These are phyloP conservation scores for Montipora sp. DNA, from an alignment of 64 coral and sea anemone genomes.

Conservation along the genomic window DNA sequence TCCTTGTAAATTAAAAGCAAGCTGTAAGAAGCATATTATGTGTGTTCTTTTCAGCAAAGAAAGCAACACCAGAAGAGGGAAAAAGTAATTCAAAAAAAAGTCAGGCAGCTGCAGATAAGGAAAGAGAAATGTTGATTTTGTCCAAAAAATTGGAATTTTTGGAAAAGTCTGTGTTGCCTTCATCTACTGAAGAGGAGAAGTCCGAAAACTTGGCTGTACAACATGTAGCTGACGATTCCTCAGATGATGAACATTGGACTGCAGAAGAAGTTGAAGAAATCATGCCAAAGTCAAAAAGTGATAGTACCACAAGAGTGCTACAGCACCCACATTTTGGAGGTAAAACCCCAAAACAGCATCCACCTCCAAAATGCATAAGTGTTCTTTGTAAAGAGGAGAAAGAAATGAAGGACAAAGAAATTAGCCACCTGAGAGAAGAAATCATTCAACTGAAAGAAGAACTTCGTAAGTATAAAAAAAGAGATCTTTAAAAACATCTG, in stretches of 20 bases:
- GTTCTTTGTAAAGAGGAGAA: conserved; percentile 36
- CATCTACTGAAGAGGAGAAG: too few relatives aligned
- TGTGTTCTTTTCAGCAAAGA: too few relatives aligned
- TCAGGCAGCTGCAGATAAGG: too few relatives aligned
- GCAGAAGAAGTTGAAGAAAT: not conserved
- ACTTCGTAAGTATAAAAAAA: conserved; percentile 2
- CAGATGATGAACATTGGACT: not conserved
- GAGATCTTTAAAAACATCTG: too few relatives aligned
- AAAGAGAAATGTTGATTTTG: too few relatives aligned
- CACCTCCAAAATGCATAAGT: conserved; percentile 28
- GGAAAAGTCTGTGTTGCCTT: too few relatives aligned
- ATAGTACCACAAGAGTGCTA: not conserved
- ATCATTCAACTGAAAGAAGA: conserved; percentile 16
- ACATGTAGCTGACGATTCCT: not conserved
- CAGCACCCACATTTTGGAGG: conserved; percentile 33
- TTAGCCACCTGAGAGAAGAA: conserved; percentile 17
- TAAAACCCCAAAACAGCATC: conserved; percentile 1
- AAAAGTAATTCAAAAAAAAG: too few relatives aligned
- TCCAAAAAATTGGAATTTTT: too few relatives aligned
- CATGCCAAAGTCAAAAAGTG: not conserved
- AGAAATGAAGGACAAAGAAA: too few relatives aligned
- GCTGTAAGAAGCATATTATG: too few relatives aligned
- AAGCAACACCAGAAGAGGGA: too few relatives aligned
- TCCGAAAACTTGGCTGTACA: not conserved
- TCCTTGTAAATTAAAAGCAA: too few relatives aligned